Evolutionary conservation across 2,888 invertebrate species (phyloP), one percentile per base, ranked within the genome.

Genomic region (Leptarthrus brevirostris): DNA sequence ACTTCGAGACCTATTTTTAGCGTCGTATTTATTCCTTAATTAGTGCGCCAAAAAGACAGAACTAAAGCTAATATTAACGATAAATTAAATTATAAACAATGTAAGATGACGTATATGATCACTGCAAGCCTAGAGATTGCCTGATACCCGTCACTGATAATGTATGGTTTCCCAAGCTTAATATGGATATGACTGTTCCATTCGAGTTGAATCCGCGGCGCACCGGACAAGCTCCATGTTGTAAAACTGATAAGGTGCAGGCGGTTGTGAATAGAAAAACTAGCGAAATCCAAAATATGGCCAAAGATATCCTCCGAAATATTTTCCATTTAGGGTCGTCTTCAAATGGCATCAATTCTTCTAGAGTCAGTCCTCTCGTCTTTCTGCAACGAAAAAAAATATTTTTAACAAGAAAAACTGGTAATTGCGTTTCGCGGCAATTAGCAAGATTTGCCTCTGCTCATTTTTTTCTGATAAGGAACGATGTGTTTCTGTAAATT

Each of bases 301-400:
- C 78, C 76, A 87, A 79, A 20, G 88, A 80, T 74, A 84, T 81
- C 73, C 85, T 83, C 0, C 88, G 85, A 1, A 86, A 79, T 0
- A 86, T 83, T 0, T 86, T 84, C 89, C 89, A 89, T 78, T 86
- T 84, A 0, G 84, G 82, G 77, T 88, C 86, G 73, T 85, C 80
- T 0, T 82, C 81, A 12, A 82, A 83, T n/a, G 82, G 81, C 22
- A 85, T 76, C 0, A 89, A 84, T 79, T 89, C 88, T 74, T 88
- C 87, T 30, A 83, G 78, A 6, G 85, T 85, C n/a, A 89, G 79
- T 1, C 81, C 80, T 70, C 81, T 80, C 66, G 80, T 80, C 76
- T 79, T 79, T 52, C 82, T 84, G 69, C 4, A 75, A 56, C 72
- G 8, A 52, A 47, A 44, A 53, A 66, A 73, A 22, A 3, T 44